These are phyloP conservation scores for Julus scanicus DNA, from an alignment of 2,888 invertebrate species.

Conservation along the genomic window DNA sequence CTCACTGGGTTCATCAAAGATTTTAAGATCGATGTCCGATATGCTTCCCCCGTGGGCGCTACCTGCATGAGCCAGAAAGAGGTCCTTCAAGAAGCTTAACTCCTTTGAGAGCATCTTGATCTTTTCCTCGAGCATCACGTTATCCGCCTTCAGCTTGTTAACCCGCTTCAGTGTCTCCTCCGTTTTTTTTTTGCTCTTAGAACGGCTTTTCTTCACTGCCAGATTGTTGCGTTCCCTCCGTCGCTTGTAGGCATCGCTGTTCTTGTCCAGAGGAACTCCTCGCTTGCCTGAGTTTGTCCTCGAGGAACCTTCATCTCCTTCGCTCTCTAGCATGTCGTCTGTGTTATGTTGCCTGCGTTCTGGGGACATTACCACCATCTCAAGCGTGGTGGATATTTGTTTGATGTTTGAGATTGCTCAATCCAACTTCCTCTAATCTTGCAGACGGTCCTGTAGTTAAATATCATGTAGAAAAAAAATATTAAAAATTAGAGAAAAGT, in stretches of 20 bases:
- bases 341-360: background rate
- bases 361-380: slow-evolving; percentile 51
- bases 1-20: slow-evolving; percentile 48
- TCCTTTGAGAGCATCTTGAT: slow-evolving; percentile 84
- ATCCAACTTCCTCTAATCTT: background rate
- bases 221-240: slow-evolving; percentile 62
- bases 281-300: slow-evolving; percentile 9
- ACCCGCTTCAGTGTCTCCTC: slow-evolving; percentile 79
- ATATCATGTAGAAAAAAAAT: no score
- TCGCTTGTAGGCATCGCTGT: slow-evolving; percentile 62
- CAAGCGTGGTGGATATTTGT: background rate
- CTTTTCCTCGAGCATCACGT: slow-evolving; percentile 82
- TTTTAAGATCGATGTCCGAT: slow-evolving; percentile 63
- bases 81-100: slow-evolving; percentile 80
- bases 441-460: background rate
- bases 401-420: background rate
- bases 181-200: slow-evolving; percentile 62
- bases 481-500: no score
- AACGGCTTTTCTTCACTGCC: slow-evolving; percentile 63
- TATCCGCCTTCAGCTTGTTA: slow-evolving; percentile 79
- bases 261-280: slow-evolving; percentile 58
- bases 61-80: slow-evolving; percentile 83
- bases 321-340: background rate
- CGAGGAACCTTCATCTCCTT: background rate
- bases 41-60: slow-evolving; percentile 65